A percentile compares a stretch with the other conserved stretches of the same genome.
Conservation (phyloP, 2,797 vertebrate genomes). For the Capromys pilorides region DNA sequence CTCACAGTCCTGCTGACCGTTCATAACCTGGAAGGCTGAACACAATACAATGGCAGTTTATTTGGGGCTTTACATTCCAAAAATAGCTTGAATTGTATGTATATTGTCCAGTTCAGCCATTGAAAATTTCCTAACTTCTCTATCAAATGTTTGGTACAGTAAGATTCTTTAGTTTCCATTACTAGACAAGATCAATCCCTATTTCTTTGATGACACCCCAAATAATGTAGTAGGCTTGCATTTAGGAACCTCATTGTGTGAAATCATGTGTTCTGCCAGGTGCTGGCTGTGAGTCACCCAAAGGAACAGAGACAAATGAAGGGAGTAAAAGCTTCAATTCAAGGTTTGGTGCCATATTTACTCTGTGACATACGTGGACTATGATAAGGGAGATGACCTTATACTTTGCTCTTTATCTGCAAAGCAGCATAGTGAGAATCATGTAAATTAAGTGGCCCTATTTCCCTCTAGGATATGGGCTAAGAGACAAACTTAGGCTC, state of each 20-base stretch:
- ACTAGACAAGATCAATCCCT: neutral
- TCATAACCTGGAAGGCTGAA: neutral
- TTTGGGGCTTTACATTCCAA: neutral
- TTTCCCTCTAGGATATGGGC: neutral
- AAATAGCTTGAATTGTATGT: neutral
- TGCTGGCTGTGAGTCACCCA: neutral
- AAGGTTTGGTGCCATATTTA: neutral
- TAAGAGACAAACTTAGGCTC: neutral
- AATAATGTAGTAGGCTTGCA: neutral
- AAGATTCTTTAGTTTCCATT: neutral
- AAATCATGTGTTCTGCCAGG: neutral
- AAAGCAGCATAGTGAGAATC: neutral
- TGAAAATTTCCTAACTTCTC: neutral
- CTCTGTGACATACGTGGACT: neutral
- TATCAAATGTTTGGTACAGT: accelerated
- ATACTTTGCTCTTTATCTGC: neutral
- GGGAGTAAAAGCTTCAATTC: neutral
- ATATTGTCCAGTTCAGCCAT: neutral
- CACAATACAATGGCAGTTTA: too few species aligned
- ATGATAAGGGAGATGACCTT: neutral
- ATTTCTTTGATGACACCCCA: neutral
- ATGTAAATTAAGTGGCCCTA: neutral
- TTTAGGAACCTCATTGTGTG: neutral
- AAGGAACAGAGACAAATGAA: neutral
- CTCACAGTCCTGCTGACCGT: neutral